Conservation (phyloP, 2,113 vertebrate genomes). For the Centrocercus urophasianus region DNA sequence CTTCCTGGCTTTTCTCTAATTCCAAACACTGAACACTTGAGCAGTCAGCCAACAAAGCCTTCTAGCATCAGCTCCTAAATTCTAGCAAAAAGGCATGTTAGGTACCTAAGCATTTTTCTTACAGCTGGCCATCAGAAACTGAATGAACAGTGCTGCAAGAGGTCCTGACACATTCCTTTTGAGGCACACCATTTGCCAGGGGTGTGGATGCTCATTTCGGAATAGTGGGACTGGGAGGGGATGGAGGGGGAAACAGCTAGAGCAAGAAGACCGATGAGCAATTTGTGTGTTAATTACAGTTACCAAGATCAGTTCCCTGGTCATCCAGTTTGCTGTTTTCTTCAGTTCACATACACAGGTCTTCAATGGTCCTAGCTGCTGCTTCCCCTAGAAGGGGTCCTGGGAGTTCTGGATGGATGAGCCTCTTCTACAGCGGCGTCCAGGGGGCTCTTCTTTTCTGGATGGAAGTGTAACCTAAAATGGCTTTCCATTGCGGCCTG, state of each 20-base stretch:
- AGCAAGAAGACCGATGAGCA: not conserved
- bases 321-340: not conserved
- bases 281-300: not conserved
- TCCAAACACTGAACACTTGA: constrained; percentile 29
- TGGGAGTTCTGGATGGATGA: not conserved
- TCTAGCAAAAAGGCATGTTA: not conserved
- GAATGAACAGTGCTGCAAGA: not conserved
- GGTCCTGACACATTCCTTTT: not conserved
- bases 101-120: constrained; percentile 9
- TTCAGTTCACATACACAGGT: not conserved
- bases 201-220: not conserved
- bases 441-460: not conserved
- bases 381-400: not conserved
- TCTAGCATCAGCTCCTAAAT: constrained; percentile 59
- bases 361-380: not conserved
- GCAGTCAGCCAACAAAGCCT: constrained; percentile 46
- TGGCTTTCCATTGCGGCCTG: not conserved
- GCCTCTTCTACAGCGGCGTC: not conserved
- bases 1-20: constrained; percentile 46
- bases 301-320: not conserved
- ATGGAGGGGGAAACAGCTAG: not conserved
- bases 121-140: not conserved
- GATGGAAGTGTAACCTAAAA: not conserved
- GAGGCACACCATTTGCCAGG: not conserved
- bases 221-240: not conserved